A percentile compares a stretch with the other conserved stretches of the same genome.
phyloP scores from a whole-genome alignment of 2,888 invertebrate genomes.

The Agonopterix alstromeriana region DNA sequence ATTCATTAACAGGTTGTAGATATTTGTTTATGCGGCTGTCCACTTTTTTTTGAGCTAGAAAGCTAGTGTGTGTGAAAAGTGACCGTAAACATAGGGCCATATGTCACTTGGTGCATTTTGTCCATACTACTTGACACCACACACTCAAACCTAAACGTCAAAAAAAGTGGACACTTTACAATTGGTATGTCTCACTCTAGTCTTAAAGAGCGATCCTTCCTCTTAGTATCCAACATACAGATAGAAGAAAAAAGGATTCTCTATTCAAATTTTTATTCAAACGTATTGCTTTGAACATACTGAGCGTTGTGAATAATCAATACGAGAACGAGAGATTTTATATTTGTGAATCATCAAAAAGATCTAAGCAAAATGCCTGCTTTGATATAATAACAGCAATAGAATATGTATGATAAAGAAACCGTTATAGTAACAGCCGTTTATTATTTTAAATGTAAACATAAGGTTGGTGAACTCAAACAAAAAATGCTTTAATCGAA shows the following conservation, averaged over 20 bases:
- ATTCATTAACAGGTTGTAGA: no score
- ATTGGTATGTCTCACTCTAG: no score
- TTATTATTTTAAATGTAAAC: slow-evolving; percentile 3
- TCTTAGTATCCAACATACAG: no score
- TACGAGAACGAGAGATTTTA: background rate
- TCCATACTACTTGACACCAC: no score
- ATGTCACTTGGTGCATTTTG: no score
- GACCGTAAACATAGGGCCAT: no score
- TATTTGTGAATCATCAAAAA: slow-evolving; percentile 1
- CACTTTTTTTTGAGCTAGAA: no score
- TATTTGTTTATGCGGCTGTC: no score
- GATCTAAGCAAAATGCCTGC: slow-evolving; percentile 3
- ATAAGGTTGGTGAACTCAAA: slow-evolving; percentile 9
- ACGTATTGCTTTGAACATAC: background rate
- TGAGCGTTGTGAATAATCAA: background rate
- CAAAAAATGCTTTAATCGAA: slow-evolving; percentile 1
- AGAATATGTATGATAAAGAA: slow-evolving; percentile 5
- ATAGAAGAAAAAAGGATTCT: background rate
- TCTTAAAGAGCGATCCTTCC: no score
- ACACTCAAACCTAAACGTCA: no score
- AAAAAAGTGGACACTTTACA: no score
- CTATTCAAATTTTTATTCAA: background rate
- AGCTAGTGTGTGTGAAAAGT: no score
- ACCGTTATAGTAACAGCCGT: slow-evolving; percentile 5
- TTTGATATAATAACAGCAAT: background rate